Percentiles rank a stretch among this genome's conserved stretches.
Conservation (phyloP, 1,140 invertebrate species). For the Ceratitis capitata region DNA sequence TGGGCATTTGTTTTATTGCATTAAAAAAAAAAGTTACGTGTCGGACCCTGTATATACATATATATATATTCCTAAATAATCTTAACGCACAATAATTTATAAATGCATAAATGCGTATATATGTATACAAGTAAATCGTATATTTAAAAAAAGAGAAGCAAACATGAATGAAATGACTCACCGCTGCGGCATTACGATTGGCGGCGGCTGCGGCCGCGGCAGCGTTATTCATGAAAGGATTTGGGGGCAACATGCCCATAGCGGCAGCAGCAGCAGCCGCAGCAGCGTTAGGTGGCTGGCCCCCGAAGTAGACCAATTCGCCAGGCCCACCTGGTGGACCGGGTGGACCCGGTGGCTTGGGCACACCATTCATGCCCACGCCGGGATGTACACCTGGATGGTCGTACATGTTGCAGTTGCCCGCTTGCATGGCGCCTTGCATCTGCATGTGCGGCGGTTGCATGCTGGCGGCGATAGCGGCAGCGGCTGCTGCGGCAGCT, state of each 20-base stretch:
- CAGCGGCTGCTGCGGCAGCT: conserved; percentile 53
- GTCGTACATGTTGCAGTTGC: conserved; percentile 52
- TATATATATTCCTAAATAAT: not conserved
- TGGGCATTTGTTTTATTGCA: no score
- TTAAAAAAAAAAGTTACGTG: no score
- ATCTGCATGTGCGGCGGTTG: conserved; percentile 53
- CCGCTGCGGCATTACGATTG: conserved; percentile 62
- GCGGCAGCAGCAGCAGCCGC: conserved; percentile 50
- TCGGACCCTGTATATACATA: not conserved
- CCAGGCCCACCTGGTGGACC: conserved; percentile 51
- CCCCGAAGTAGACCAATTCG: conserved; percentile 60
- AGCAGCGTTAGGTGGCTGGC: conserved; percentile 55
- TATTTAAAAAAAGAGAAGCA: not conserved
- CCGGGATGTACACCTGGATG: conserved; percentile 61
- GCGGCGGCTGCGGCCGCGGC: conserved; percentile 55
- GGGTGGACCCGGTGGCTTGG: conserved; percentile 55
- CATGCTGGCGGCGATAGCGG: conserved; percentile 49
- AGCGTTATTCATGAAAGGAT: conserved; percentile 62
- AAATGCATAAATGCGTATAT: not conserved
- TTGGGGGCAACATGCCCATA: conserved; percentile 59
- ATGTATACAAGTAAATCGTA: not conserved
- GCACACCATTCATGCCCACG: conserved; percentile 54
- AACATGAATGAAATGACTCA: conserved; percentile 49
- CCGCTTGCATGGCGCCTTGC: conserved; percentile 53
- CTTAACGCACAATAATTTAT: not conserved